A percentile compares a stretch with the other conserved stretches of the same genome.
Evolutionary conservation across 2,888 invertebrate genomes (phyloP).

Genomic region (Xanthorhoe spadicearia): DNA sequence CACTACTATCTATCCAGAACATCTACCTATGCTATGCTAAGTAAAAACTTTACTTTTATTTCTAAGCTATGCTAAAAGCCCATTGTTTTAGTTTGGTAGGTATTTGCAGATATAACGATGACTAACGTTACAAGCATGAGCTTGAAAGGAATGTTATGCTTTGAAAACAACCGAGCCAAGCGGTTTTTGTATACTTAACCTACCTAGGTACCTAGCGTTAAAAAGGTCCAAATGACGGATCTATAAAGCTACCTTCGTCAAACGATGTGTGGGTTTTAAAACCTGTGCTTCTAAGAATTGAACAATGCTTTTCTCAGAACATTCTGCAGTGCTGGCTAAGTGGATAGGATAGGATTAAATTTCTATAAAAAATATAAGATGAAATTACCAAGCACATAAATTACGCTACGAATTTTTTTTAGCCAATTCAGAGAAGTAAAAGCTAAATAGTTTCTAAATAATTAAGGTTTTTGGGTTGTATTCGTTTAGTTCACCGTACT

Average conservation of each 20-base stretch:
- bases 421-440: too few species aligned
- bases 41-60: too few species aligned
- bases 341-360: not conserved
- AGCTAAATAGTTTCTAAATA: not conserved
- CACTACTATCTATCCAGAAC: too few species aligned
- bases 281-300: constrained; percentile 3
- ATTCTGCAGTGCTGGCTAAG: not conserved
- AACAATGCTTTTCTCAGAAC: not conserved
- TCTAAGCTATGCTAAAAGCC: not conserved
- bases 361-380: not conserved
- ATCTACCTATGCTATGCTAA: too few species aligned
- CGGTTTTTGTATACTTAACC: not conserved
- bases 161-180: not conserved
- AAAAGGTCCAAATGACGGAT: not conserved
- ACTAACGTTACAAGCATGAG: constrained; percentile 13
- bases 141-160: constrained; percentile 6
- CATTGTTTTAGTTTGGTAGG: constrained; percentile 14
- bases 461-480: not conserved
- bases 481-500: constrained; percentile 7
- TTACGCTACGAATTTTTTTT: too few species aligned
- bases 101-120: constrained; percentile 21
- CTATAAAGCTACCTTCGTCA: not conserved
- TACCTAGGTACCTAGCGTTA: not conserved
- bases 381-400: too few species aligned
- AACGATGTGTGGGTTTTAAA: constrained; percentile 11